phyloP scores from a whole-genome alignment of 2,797 vertebrate species.

The Anisognathus igniventris region DNA sequence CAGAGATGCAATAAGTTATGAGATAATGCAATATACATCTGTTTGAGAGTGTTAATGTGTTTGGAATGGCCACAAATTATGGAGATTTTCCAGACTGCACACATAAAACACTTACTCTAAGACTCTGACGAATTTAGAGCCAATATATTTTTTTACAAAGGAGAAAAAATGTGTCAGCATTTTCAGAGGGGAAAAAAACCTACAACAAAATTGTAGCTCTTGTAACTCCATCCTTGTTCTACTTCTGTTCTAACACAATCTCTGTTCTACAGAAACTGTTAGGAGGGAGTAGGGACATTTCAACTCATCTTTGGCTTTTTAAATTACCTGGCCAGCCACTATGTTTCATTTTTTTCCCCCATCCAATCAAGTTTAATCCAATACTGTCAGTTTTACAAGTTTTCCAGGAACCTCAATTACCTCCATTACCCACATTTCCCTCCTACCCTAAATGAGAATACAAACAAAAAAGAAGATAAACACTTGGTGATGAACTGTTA shows the following conservation, averaged over 20 bases:
- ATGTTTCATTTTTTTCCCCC: background rate
- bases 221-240: background rate
- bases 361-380: background rate
- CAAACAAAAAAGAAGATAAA: background rate
- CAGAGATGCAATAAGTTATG: background rate
- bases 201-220: background rate
- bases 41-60: background rate
- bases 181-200: background rate
- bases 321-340: background rate
- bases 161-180: background rate
- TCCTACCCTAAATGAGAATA: background rate
- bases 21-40: background rate
- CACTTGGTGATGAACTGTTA: background rate
- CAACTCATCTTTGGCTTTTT: background rate
- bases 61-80: background rate
- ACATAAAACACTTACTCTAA: background rate
- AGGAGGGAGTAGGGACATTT: background rate
- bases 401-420: background rate
- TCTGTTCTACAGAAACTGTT: background rate
- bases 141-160: background rate
- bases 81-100: background rate
- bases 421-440: background rate
- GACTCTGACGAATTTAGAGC: background rate
- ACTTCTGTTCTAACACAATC: background rate
- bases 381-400: background rate